phyloP scores from a whole-genome alignment of 1,140 invertebrate genomes.

The Rhagoletis zephyria region DNA sequence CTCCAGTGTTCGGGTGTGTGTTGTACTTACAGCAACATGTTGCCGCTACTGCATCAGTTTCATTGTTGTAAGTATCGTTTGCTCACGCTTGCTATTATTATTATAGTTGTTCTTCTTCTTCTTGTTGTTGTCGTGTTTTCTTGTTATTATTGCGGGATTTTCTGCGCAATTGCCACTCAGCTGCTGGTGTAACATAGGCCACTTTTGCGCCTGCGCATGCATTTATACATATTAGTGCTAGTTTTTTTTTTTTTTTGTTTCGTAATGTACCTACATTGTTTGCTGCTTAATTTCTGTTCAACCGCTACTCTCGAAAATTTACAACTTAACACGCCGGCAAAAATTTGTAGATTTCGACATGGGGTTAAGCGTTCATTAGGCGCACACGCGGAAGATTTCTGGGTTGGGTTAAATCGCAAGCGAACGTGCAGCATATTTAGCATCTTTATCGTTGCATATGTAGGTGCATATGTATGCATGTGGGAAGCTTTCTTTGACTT shows the following conservation, averaged over 20 bases:
- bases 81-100: not conserved
- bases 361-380: slow-evolving; percentile 48
- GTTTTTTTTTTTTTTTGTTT: not conserved
- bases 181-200: slow-evolving; percentile 24
- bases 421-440: not conserved
- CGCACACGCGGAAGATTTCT: slow-evolving; percentile 27
- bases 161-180: slow-evolving; percentile 22
- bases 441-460: too few species aligned
- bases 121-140: slow-evolving; percentile 11
- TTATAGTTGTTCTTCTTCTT: too few species aligned
- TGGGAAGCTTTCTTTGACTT: too few species aligned
- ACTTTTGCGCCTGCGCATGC: not conserved
- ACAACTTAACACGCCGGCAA: slow-evolving; percentile 24
- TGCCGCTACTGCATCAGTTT: slow-evolving; percentile 15
- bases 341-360: slow-evolving; percentile 51
- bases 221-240: not conserved
- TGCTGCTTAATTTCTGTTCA: not conserved
- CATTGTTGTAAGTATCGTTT: not conserved
- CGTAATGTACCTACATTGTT: not conserved
- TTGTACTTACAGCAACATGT: slow-evolving; percentile 1
- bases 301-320: not conserved
- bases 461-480: not conserved
- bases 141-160: slow-evolving; percentile 7
- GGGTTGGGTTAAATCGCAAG: slow-evolving; percentile 5
- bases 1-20: not conserved